These are phyloP conservation scores for Semicossyphus pulcher DNA, from an alignment of 2,113 vertebrate species.

Conservation along the genomic window DNA sequence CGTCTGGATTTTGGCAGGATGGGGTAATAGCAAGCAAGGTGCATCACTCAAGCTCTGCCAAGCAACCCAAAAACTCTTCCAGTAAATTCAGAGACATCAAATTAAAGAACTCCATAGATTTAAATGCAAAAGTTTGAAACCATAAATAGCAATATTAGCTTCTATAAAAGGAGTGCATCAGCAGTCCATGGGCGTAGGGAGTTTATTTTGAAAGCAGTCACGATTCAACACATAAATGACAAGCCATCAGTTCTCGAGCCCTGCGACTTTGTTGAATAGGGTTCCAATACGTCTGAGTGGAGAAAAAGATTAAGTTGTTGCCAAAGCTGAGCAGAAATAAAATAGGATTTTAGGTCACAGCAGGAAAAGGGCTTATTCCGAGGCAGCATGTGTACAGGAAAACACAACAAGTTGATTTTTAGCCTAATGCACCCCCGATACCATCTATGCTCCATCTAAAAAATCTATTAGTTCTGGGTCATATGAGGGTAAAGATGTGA, in stretches of 20 bases:
- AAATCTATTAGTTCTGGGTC: conserved; percentile 62
- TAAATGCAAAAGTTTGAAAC: not conserved
- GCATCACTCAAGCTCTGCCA: conserved; percentile 30
- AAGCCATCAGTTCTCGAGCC: conserved; percentile 25
- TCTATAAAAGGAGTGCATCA: not conserved
- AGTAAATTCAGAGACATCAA: conserved; percentile 9
- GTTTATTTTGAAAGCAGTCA: conserved; percentile 20
- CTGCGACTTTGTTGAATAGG: conserved; percentile 39
- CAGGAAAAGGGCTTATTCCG: conserved; percentile 29
- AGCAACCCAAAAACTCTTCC: conserved; percentile 29
- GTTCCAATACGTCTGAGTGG: conserved; percentile 40
- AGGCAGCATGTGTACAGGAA: conserved; percentile 21
- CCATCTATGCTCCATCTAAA: conserved; percentile 27
- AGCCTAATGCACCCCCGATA: conserved; percentile 22
- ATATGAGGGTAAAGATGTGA: conserved; percentile 45
- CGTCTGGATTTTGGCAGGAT: conserved; percentile 46
- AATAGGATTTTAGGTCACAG: conserved; percentile 54
- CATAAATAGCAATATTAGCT: conserved; percentile 14
- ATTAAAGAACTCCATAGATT: not conserved
- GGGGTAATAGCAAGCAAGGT: conserved; percentile 1
- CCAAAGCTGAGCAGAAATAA: conserved; percentile 34
- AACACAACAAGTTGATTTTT: conserved; percentile 52
- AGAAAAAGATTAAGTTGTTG: conserved; percentile 56
- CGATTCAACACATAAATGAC: conserved; percentile 40
- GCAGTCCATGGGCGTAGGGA: not conserved